phyloP scores from a whole-genome alignment of 2,113 vertebrate species.

The Campylorhamphus procurvoides region DNA sequence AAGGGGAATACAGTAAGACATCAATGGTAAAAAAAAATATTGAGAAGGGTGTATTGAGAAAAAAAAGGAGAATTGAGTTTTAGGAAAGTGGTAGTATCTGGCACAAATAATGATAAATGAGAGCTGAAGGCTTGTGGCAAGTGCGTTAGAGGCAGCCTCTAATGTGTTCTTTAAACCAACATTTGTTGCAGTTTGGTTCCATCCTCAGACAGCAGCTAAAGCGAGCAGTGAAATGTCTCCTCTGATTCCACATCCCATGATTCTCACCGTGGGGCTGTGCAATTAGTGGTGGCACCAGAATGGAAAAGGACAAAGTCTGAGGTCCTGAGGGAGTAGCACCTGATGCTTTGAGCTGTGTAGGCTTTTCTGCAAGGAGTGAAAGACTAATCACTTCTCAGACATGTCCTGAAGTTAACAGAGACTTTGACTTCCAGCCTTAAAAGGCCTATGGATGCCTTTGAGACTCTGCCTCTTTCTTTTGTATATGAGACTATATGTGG shows the following conservation, averaged over 20 bases:
- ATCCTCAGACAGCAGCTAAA: background rate
- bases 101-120: background rate
- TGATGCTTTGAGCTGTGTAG: background rate
- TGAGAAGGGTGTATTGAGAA: background rate
- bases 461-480: background rate
- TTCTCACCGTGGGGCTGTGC: background rate
- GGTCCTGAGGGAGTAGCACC: background rate
- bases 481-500: background rate
- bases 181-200: background rate
- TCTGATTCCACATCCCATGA: rapidly evolving
- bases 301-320: background rate
- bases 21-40: background rate
- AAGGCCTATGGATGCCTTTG: background rate
- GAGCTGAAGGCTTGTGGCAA: constrained; percentile 1
- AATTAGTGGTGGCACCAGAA: background rate
- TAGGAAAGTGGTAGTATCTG: background rate
- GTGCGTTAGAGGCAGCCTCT: background rate
- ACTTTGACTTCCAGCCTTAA: background rate
- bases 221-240: background rate
- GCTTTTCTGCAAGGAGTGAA: background rate
- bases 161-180: background rate
- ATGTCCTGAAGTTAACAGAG: background rate
- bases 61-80: background rate
- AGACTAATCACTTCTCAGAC: background rate
- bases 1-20: background rate